phyloP scores from a whole-genome alignment of 2,888 invertebrate genomes.

The Agrochola lota region DNA sequence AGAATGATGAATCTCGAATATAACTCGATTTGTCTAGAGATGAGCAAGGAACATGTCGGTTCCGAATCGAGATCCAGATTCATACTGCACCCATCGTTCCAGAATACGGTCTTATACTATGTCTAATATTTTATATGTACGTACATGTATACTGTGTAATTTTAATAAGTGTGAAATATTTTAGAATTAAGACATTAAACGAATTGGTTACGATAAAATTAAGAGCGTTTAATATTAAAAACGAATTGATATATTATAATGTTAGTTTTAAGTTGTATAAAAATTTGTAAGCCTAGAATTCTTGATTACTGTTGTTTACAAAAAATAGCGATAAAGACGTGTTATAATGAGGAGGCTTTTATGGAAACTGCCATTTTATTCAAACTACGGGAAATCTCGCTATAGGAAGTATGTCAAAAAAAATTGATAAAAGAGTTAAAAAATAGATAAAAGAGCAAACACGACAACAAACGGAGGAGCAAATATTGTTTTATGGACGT shows the following conservation, averaged over 20 bases:
- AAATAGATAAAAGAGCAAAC: too few species aligned
- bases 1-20: not conserved
- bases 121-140: slow-evolving; percentile 63
- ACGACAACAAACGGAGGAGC: too few species aligned
- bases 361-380: slow-evolving; percentile 13
- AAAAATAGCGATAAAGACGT: not conserved
- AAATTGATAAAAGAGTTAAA: too few species aligned
- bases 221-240: slow-evolving; percentile 35
- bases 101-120: slow-evolving; percentile 28
- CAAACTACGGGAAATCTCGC: slow-evolving; percentile 32
- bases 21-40: not conserved
- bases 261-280: slow-evolving; percentile 17
- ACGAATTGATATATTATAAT: slow-evolving; percentile 21
- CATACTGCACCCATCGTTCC: not conserved
- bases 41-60: not conserved
- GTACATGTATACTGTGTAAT: slow-evolving; percentile 65
- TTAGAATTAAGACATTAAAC: slow-evolving; percentile 40
- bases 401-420: too few species aligned
- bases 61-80: not conserved
- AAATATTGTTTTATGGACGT: too few species aligned
- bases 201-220: slow-evolving; percentile 49
- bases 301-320: not conserved
- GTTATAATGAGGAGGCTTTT: not conserved
- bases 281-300: slow-evolving; percentile 14
- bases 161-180: slow-evolving; percentile 61